These are phyloP conservation scores for Lamellibrachia satsuma DNA, from an alignment of 2,888 invertebrate genomes.

Conservation along the genomic window DNA sequence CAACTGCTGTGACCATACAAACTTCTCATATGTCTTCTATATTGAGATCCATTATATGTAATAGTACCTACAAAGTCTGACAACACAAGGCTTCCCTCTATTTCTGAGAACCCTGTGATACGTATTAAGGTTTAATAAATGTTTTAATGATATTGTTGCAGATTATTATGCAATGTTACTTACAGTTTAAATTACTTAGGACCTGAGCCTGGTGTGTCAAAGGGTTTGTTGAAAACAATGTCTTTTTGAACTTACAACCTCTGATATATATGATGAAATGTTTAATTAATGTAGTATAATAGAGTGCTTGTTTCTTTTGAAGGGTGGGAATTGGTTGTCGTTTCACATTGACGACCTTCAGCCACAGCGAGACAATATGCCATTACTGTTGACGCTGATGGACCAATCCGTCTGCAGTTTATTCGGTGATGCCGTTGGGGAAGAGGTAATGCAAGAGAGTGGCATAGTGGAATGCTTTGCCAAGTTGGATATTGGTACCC, in stretches of 20 bases:
- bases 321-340: constrained; percentile 56
- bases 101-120: too few species aligned
- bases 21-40: too few species aligned
- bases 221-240: not conserved
- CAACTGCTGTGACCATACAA: too few species aligned
- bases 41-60: too few species aligned
- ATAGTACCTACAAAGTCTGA: too few species aligned
- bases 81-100: too few species aligned
- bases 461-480: not conserved
- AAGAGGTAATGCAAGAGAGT: not conserved
- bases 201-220: too few species aligned
- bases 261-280: not conserved
- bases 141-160: too few species aligned
- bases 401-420: constrained; percentile 26
- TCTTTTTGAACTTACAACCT: not conserved
- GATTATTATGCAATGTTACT: too few species aligned
- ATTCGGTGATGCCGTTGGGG: constrained; percentile 19
- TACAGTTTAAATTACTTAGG: too few species aligned
- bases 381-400: constrained; percentile 25
- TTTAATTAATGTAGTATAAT: too few species aligned
- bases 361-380: constrained; percentile 20
- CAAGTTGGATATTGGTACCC: not conserved
- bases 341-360: constrained; percentile 54
- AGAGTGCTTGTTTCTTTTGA: constrained; percentile 17
- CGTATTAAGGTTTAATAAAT: too few species aligned